These are phyloP conservation scores for Papilio machaon DNA, from an alignment of 1,140 invertebrate genomes.

Conservation along the genomic window DNA sequence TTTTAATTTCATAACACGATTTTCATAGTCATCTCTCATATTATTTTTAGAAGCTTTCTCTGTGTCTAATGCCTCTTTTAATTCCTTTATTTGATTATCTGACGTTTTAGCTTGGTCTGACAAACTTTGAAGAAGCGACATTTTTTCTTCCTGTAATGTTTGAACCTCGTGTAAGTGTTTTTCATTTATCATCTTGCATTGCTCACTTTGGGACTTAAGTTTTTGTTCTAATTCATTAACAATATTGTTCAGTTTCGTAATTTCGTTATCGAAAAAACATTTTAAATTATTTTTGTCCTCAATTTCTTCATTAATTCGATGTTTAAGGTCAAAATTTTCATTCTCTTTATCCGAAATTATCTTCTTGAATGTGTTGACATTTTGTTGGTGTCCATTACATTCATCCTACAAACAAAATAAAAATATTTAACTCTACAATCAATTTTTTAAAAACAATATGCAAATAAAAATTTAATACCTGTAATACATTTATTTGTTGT, in stretches of 20 bases:
- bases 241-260: slow-evolving; percentile 66
- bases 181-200: slow-evolving; percentile 58
- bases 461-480: slow-evolving; percentile 52
- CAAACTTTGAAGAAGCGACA: slow-evolving; percentile 64
- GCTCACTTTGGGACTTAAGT: slow-evolving; percentile 60
- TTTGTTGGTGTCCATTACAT: slow-evolving; percentile 56
- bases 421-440: neutral
- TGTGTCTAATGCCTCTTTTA: slow-evolving; percentile 59
- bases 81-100: slow-evolving; percentile 58
- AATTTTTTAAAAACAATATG: too few species aligned
- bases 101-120: slow-evolving; percentile 65
- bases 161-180: slow-evolving; percentile 68
- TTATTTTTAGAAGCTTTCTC: slow-evolving; percentile 62
- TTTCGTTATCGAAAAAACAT: slow-evolving; percentile 53
- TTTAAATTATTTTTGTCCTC: slow-evolving; percentile 64
- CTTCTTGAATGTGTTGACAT: slow-evolving; percentile 47
- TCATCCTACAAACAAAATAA: slow-evolving; percentile 53
- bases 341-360: slow-evolving; percentile 60
- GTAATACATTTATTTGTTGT: slow-evolving; percentile 67
- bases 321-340: slow-evolving; percentile 63
- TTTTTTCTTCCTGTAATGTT: slow-evolving; percentile 69
- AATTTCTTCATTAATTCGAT: slow-evolving; percentile 68
- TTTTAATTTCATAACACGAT: slow-evolving; percentile 70
- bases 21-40: slow-evolving; percentile 71
- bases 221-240: slow-evolving; percentile 68